These are phyloP conservation scores for Linnaemya vulpina DNA, from an alignment of 2,888 invertebrate species.

Conservation along the genomic window DNA sequence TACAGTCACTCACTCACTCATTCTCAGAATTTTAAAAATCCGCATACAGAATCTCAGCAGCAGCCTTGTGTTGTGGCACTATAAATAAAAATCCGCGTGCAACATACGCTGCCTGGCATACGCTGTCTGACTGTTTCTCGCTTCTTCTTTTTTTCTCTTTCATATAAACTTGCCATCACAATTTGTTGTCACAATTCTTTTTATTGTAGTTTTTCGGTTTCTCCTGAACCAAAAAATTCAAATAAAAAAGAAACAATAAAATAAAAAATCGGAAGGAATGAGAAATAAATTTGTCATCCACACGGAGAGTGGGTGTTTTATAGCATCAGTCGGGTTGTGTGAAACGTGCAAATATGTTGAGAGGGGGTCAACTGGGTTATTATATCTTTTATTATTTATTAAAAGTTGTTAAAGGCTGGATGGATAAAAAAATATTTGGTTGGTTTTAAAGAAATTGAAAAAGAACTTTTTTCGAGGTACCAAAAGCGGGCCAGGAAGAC, in stretches of 20 bases:
- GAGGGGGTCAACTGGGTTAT: conserved; percentile 41
- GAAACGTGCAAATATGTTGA: conserved; percentile 5
- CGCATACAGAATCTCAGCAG: conserved; percentile 28
- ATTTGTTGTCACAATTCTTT: conserved; percentile 35
- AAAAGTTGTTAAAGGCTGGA: conserved; percentile 44
- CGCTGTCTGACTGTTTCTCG: background rate
- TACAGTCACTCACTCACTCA: conserved; percentile 46
- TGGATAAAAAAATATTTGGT: conserved; percentile 36
- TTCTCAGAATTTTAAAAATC: conserved; percentile 61
- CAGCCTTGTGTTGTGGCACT: conserved; percentile 56
- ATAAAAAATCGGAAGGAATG: conserved; percentile 29
- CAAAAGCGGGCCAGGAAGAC: conserved; percentile 26
- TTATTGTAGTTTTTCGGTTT: conserved; percentile 24
- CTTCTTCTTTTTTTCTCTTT: background rate
- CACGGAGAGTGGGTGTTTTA: conserved; percentile 20
- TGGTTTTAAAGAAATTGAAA: conserved; percentile 39
- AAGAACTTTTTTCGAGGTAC: conserved; percentile 29
- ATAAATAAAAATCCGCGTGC: conserved; percentile 62
- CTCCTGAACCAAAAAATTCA: conserved; percentile 19
- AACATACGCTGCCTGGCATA: conserved; percentile 13
- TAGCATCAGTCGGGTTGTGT: conserved; percentile 15
- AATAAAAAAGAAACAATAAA: too few relatives aligned
- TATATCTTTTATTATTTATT: conserved; percentile 33
- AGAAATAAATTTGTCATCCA: conserved; percentile 56
- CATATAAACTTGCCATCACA: conserved; percentile 24